A percentile compares a stretch with the other conserved stretches of the same genome.
phyloP scores from a whole-genome alignment of 2,113 vertebrate genomes.

The Peromyscus californicus region DNA sequence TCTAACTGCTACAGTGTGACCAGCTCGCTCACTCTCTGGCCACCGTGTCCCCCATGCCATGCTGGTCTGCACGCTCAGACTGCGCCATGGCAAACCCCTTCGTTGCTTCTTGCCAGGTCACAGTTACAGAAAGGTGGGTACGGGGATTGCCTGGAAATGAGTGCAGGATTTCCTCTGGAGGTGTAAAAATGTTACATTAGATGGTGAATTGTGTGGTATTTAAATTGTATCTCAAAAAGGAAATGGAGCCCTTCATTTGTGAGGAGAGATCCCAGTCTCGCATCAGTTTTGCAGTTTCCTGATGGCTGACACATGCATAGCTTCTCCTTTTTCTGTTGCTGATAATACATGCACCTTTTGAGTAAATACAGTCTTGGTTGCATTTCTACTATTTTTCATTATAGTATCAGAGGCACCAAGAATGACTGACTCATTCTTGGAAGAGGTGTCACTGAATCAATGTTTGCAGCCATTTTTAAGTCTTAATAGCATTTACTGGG shows the following conservation, averaged over 20 bases:
- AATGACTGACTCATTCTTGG: background rate
- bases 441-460: background rate
- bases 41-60: background rate
- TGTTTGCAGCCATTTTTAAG: background rate
- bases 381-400: background rate
- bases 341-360: rapidly evolving
- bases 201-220: background rate
- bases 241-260: background rate
- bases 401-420: background rate
- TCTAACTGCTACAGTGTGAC: background rate
- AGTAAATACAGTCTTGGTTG: no score
- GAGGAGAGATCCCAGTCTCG: background rate
- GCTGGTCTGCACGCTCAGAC: background rate
- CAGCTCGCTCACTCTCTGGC: background rate
- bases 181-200: no score
- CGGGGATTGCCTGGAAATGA: background rate
- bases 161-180: no score
- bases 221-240: background rate
- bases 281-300: background rate
- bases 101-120: background rate
- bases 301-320: rapidly evolving
- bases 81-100: background rate
- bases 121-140: rapidly evolving
- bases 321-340: background rate
- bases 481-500: background rate